Conservation (phyloP, 92 coral and sea anemone species). For the Zoanthus solanderi region DNA sequence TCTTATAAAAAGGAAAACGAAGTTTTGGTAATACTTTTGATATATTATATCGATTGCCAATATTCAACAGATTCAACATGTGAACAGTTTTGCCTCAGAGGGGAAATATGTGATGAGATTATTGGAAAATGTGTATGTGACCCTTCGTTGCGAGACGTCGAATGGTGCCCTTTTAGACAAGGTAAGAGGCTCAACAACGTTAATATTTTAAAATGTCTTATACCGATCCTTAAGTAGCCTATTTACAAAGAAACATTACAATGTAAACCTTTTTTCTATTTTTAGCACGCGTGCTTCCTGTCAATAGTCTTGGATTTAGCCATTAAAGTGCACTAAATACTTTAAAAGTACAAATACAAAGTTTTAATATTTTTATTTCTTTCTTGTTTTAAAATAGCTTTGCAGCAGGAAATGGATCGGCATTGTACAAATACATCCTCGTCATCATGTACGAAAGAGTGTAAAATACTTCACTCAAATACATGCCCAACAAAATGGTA, state of each 20-base stretch:
- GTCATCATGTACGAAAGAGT: neutral
- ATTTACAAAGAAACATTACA: too few species aligned
- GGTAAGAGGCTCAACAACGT: neutral
- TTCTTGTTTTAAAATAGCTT: neutral
- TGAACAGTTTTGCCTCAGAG: slow-evolving; percentile 2
- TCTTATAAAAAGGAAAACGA: too few species aligned
- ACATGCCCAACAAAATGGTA: slow-evolving; percentile 11
- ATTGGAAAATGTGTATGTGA: slow-evolving; percentile 31
- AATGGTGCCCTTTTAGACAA: slow-evolving; percentile 25
- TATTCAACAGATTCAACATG: neutral
- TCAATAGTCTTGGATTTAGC: too few species aligned
- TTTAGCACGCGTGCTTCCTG: too few species aligned
- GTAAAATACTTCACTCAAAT: neutral
- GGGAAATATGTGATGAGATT: slow-evolving; percentile 35
- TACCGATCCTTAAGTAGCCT: neutral
- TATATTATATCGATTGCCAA: neutral
- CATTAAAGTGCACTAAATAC: too few species aligned
- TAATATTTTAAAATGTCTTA: neutral
- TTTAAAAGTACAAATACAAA: neutral
- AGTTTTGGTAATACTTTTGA: neutral
- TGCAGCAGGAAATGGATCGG: neutral
- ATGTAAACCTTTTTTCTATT: too few species aligned
- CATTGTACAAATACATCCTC: neutral
- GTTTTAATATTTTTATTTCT: neutral
- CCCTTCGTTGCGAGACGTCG: slow-evolving; percentile 34